phyloP scores from a whole-genome alignment of 2,113 vertebrate genomes.

The Corapipo altera region DNA sequence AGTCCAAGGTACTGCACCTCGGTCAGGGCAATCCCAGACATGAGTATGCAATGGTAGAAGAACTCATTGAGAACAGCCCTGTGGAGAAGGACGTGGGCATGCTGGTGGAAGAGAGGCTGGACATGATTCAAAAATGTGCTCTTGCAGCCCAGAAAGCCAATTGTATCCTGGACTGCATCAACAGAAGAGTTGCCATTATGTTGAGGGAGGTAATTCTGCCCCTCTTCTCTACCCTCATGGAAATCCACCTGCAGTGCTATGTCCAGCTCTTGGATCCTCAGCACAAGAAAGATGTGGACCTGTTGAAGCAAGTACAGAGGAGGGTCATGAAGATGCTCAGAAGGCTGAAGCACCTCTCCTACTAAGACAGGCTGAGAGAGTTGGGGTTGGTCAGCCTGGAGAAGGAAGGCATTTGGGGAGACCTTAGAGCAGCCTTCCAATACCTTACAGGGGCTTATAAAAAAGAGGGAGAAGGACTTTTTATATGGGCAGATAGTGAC shows the following conservation, averaged over 20 bases:
- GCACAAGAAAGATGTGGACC: not conserved
- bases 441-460: not conserved
- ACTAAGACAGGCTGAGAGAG: not conserved
- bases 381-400: not conserved
- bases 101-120: not conserved
- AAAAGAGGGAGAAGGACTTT: not conserved
- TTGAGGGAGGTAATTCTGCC: not conserved
- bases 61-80: not conserved
- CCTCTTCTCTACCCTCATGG: not conserved
- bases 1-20: not conserved
- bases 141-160: not conserved
- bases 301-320: not conserved
- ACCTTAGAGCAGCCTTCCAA: not conserved
- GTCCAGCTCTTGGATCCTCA: not conserved
- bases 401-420: not conserved
- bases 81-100: fast-evolving
- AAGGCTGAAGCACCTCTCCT: not conserved
- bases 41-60: not conserved
- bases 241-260: not conserved
- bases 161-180: not conserved
- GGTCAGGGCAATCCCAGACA: not conserved
- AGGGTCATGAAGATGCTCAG: fast-evolving
- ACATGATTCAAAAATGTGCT: not conserved
- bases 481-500: not conserved
- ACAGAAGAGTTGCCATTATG: fast-evolving